These are phyloP conservation scores for Zoanthus solanderi DNA, from an alignment of 92 coral and sea anemone species.

Conservation along the genomic window DNA sequence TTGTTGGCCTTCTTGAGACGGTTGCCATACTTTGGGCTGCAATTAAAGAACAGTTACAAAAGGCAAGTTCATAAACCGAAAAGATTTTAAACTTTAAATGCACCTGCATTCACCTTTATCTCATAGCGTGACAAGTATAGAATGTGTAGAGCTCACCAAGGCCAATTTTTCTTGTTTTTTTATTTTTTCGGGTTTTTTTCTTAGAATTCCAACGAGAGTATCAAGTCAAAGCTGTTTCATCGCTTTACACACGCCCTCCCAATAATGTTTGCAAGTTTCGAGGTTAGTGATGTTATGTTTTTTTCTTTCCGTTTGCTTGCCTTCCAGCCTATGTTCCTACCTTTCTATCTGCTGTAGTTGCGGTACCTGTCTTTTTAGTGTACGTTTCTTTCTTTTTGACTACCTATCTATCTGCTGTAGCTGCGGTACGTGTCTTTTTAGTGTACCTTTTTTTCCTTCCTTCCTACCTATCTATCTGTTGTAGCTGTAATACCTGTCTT, in stretches of 20 bases:
- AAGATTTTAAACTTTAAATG: background rate
- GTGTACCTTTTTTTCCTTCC: too few relatives aligned
- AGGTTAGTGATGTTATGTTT: constrained; percentile 52
- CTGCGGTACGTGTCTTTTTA: too few relatives aligned
- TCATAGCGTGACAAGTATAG: background rate
- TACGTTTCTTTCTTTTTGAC: too few relatives aligned
- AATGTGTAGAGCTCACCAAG: background rate
- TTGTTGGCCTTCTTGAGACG: constrained; percentile 89
- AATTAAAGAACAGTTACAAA: constrained; percentile 87
- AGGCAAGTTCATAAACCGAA: constrained; percentile 49
- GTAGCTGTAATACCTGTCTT: too few relatives aligned
- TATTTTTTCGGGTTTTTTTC: background rate
- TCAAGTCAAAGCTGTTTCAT: constrained; percentile 76
- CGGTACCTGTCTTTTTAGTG: too few relatives aligned
- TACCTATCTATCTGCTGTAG: too few relatives aligned
- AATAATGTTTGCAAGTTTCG: constrained; percentile 71
- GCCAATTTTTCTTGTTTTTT: too few relatives aligned
- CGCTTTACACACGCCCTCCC: constrained; percentile 88
- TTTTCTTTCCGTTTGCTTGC: background rate
- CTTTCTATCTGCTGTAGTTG: too few relatives aligned
- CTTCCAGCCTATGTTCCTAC: background rate
- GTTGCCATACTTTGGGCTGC: constrained; percentile 94
- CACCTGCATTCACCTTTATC: background rate
- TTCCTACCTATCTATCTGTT: too few relatives aligned
- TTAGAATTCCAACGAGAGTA: constrained; percentile 84